Evolutionary conservation across 2,888 invertebrate species (phyloP).

Genomic region (Cremastinae sp.): DNA sequence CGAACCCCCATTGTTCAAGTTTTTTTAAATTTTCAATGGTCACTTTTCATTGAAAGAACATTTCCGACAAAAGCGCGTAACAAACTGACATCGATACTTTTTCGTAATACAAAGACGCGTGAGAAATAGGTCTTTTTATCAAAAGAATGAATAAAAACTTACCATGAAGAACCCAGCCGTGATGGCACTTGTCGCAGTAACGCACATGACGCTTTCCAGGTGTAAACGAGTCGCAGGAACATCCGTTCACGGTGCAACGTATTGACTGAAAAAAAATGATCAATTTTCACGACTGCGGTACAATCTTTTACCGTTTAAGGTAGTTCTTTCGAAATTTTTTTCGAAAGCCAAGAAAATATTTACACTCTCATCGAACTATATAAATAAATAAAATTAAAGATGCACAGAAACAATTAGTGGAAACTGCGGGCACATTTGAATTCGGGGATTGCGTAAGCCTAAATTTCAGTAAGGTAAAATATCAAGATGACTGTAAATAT

Average conservation of each 20-base stretch:
- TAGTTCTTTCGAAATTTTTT: too few relatives aligned
- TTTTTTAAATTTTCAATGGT: conserved; percentile 35
- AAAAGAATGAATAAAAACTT: conserved; percentile 78
- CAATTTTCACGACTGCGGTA: conserved; percentile 1
- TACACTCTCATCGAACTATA: too few relatives aligned
- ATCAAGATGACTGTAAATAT: conserved; percentile 8
- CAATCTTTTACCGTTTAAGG: neutral
- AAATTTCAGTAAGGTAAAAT: too few relatives aligned
- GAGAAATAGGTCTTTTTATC: neutral
- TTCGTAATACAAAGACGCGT: neutral
- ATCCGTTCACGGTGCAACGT: conserved; percentile 85
- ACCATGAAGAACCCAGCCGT: conserved; percentile 90
- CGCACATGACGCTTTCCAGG: conserved; percentile 86
- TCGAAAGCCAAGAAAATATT: too few relatives aligned
- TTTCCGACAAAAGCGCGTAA: neutral
- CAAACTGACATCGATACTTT: conserved; percentile 3
- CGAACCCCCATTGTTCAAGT: too few relatives aligned
- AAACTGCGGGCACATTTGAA: too few relatives aligned
- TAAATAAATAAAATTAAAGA: too few relatives aligned
- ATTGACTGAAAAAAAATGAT: conserved; percentile 82
- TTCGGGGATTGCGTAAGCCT: too few relatives aligned
- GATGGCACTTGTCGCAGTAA: conserved; percentile 87
- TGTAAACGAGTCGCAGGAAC: conserved; percentile 86
- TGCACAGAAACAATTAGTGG: too few relatives aligned
- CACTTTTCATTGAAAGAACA: conserved; percentile 50